Conservation (phyloP, 2,113 vertebrate species). For the western clawed frog (Xenopus tropicalis) region DNA sequence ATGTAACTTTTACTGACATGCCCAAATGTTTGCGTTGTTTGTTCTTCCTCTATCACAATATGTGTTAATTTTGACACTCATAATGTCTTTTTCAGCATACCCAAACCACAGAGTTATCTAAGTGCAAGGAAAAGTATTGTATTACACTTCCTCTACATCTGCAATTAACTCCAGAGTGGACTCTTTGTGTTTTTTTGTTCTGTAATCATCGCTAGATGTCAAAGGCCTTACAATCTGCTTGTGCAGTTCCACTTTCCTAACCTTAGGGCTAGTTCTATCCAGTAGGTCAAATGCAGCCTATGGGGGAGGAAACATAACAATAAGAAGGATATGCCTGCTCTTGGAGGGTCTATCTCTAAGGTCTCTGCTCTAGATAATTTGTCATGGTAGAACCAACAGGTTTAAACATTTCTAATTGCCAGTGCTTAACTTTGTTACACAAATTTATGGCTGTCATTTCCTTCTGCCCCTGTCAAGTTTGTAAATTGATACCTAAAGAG, state of each 20-base stretch:
- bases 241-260: slow-evolving; percentile 53
- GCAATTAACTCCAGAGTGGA: slow-evolving; percentile 53
- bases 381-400: slow-evolving; percentile 60
- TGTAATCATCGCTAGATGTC: slow-evolving; percentile 56
- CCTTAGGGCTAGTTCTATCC: slow-evolving; percentile 48
- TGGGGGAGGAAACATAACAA: slow-evolving; percentile 38
- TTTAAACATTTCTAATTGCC: slow-evolving; percentile 45
- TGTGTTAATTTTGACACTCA: slow-evolving; percentile 48
- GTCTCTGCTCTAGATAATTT: slow-evolving; percentile 52
- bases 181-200: slow-evolving; percentile 56
- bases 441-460: slow-evolving; percentile 62
- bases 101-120: slow-evolving; percentile 62
- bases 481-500: slow-evolving; percentile 53
- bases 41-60: slow-evolving; percentile 48
- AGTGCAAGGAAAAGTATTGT: slow-evolving; percentile 65
- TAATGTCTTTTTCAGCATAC: slow-evolving; percentile 9
- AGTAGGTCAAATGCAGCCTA: slow-evolving; percentile 54
- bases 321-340: slow-evolving; percentile 50
- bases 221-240: slow-evolving; percentile 60
- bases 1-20: slow-evolving; percentile 19
- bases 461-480: slow-evolving; percentile 54
- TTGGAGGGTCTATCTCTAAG: slow-evolving; percentile 49
- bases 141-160: slow-evolving; percentile 61
- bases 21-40: slow-evolving; percentile 30
- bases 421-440: slow-evolving; percentile 64